phyloP scores from a whole-genome alignment of 2,888 invertebrate species.

The Pristionchus exspectatus region DNA sequence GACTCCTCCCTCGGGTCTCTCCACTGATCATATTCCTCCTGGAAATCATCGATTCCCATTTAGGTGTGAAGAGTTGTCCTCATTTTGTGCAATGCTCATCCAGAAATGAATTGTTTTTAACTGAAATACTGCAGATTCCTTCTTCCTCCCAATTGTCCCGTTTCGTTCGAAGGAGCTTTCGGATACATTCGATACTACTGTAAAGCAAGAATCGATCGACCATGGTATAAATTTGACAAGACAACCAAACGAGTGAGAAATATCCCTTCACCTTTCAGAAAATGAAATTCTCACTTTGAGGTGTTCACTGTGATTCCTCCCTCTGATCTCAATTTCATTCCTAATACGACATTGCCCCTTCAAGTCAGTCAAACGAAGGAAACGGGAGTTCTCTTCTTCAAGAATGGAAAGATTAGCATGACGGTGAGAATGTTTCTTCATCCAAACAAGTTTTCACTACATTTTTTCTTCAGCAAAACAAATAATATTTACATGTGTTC shows the following conservation, averaged over 20 bases:
- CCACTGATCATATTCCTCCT: conserved; percentile 13
- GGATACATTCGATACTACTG: conserved; percentile 65
- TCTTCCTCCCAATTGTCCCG: conserved; percentile 61
- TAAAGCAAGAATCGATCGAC: conserved; percentile 66
- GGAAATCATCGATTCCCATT: conserved; percentile 52
- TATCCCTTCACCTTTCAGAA: too few species aligned
- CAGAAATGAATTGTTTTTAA: background rate
- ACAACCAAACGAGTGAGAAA: conserved; percentile 47
- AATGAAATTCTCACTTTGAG: background rate
- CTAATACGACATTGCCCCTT: conserved; percentile 57
- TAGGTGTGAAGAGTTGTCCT: background rate
- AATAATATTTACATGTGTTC: too few species aligned
- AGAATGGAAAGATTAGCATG: conserved; percentile 58
- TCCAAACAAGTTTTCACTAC: background rate
- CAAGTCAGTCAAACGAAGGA: conserved; percentile 55
- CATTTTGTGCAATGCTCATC: background rate
- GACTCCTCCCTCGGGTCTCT: conserved; percentile 38
- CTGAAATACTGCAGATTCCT: conserved; percentile 13
- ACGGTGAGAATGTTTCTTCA: conserved; percentile 52
- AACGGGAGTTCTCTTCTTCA: conserved; percentile 63
- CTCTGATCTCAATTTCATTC: conserved; percentile 63
- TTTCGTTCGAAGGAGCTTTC: conserved; percentile 60
- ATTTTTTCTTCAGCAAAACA: too few species aligned
- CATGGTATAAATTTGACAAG: conserved; percentile 64
- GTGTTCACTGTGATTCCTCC: conserved; percentile 63